Conservation (phyloP, 1,140 invertebrate genomes). For the Glomeris maerens region DNA sequence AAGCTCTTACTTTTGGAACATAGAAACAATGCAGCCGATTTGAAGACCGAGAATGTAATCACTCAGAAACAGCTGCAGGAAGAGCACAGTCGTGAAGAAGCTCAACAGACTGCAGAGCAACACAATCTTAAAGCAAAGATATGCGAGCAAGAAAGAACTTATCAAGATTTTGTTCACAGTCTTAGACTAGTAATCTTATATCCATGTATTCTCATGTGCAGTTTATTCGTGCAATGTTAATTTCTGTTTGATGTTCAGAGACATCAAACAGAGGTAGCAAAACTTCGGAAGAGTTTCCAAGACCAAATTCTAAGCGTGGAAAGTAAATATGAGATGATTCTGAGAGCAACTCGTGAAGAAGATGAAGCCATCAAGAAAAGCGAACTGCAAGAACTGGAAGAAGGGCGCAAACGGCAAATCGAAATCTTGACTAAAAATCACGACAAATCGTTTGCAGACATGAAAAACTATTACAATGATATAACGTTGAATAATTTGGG, state of each 20-base stretch:
- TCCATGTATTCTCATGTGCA: neutral
- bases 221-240: conserved; percentile 5
- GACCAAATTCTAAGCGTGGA: conserved; percentile 59
- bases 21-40: conserved; percentile 60
- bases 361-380: conserved; percentile 55
- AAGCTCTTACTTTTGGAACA: conserved; percentile 86
- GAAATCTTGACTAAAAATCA: conserved; percentile 63
- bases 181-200: conserved; percentile 40
- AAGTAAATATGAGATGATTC: conserved; percentile 61
- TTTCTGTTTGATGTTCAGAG: conserved; percentile 25
- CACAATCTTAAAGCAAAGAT: conserved; percentile 52
- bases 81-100: too few species aligned
- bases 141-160: conserved; percentile 51
- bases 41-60: conserved; percentile 59
- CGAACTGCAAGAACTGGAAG: conserved; percentile 62
- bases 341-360: conserved; percentile 53
- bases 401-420: conserved; percentile 75
- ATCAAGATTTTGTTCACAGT: conserved; percentile 47
- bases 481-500: conserved; percentile 81
- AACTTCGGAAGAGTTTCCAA: conserved; percentile 53
- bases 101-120: conserved; percentile 64
- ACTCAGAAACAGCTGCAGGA: conserved; percentile 57
- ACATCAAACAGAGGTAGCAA: conserved; percentile 46
- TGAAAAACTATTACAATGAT: conserved; percentile 88
- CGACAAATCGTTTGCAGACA: conserved; percentile 66